Base-by-base conservation (phyloP, 2,797 vertebrate species). In the Takifugu rubripes region DNA sequence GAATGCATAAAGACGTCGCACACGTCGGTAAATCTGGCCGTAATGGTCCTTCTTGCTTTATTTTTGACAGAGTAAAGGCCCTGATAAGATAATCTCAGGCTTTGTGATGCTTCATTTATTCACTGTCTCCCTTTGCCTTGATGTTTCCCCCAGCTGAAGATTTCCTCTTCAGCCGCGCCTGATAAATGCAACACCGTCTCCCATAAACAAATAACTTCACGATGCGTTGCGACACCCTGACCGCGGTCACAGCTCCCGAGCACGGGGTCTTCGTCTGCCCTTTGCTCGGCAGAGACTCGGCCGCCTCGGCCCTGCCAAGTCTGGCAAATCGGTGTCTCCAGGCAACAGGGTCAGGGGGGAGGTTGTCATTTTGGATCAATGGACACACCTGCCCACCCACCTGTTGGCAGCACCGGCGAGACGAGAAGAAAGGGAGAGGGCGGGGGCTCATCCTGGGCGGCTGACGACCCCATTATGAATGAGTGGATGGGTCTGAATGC, bases 291-390 rank as follows among this genome's bases (percentile, higher is more conserved):
- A 48, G 59, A 76, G 69, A 69, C 82, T 53, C 69, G 74, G 66
- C 78, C 80, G 81, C 74, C 72, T 24, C 81, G 74, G 69, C 54
- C 64, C 78, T 68, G 65, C 54, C 64, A 77, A 58, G 56, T 69
- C 81, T 85, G 88, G 88, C 86, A 86, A 79, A 70, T 66, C 56
- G 61, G 79, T 52, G 81, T 88, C 84, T 87, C 73, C 69, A 77
- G 79, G 85, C 81, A 79, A 81, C 79, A 64, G 59, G 56, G 79
- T 72, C 66, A 54, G 70, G 72, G 76, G 57, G 11, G 81, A 78
- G 82, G 74, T 81, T 87, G 79, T 88, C 88, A 87, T 71, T 82
- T 71, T 71, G 79, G 85, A 87, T 90, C 88, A 90, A 77, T 86
- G 84, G 71, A 72, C 82, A 77, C 86, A 86, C 81, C 83, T 85